These are phyloP conservation scores for Drosophila ambigua DNA, from an alignment of 1,140 invertebrate genomes.

Conservation along the genomic window DNA sequence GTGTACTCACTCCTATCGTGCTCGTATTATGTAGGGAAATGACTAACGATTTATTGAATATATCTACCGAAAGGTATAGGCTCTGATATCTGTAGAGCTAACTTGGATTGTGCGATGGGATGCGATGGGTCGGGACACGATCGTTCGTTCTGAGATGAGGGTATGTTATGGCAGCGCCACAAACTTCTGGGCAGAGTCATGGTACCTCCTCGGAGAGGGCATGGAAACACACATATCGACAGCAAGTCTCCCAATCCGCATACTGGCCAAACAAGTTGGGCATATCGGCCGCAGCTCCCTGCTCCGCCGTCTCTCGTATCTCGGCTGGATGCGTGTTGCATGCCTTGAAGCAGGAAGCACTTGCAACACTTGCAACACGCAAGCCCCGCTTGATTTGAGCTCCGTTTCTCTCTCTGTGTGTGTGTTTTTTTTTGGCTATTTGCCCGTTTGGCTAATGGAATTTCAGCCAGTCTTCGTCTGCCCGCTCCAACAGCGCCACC, in stretches of 20 bases:
- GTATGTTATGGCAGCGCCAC: no score
- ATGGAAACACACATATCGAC: slow-evolving; percentile 29
- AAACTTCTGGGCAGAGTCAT: no score
- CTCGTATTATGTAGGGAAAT: no score
- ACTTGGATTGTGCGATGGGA: no score
- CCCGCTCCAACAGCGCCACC: no score
- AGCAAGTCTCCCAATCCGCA: slow-evolving; percentile 37
- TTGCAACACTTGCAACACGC: slow-evolving; percentile 72
- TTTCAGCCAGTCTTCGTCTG: slow-evolving; percentile 18
- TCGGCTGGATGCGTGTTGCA: slow-evolving; percentile 68
- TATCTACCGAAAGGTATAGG: no score
- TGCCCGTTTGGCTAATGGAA: slow-evolving; percentile 50
- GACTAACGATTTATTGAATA: no score
- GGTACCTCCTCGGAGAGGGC: no score
- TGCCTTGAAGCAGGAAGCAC: slow-evolving; percentile 73
- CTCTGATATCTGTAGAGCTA: no score
- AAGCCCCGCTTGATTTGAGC: slow-evolving; percentile 66
- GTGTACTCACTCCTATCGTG: no score
- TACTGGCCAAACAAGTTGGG: slow-evolving; percentile 73
- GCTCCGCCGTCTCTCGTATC: slow-evolving; percentile 7
- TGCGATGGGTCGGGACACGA: no score
- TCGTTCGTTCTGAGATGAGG: no score
- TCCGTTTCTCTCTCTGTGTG: slow-evolving; percentile 27
- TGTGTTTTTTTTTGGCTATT: slow-evolving; percentile 37
- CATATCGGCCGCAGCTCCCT: slow-evolving; percentile 19